Evolutionary conservation across 2,113 vertebrate genomes (phyloP).

Genomic region (Calidris pugnax): DNA sequence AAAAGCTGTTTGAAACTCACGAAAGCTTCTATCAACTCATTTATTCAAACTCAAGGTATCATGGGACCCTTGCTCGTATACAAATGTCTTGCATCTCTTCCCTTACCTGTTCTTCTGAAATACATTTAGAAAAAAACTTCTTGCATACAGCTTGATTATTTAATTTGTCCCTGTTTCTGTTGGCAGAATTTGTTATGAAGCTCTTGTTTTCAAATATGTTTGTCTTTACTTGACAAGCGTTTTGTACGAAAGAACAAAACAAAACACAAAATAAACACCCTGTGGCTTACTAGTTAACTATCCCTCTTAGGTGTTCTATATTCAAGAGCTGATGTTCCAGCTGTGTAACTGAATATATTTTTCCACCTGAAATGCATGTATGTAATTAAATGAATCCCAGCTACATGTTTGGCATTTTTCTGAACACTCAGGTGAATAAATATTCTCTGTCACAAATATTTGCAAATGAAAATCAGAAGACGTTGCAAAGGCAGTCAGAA

Average conservation of each 20-base stretch:
- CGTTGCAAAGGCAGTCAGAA: background rate
- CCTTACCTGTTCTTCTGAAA: too few species aligned
- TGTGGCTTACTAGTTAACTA: background rate
- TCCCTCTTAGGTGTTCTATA: background rate
- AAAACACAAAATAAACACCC: background rate
- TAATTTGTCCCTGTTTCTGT: background rate
- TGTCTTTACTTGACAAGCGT: background rate
- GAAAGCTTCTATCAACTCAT: background rate
- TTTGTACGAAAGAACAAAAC: background rate
- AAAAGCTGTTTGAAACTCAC: slow-evolving; percentile 50
- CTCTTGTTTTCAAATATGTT: background rate
- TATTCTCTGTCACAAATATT: background rate
- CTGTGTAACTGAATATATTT: background rate
- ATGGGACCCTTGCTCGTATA: slow-evolving; percentile 24
- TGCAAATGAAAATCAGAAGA: background rate
- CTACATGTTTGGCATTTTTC: background rate
- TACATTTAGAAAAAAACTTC: background rate
- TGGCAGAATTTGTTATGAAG: background rate
- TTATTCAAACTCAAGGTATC: slow-evolving; percentile 32
- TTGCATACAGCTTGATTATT: background rate
- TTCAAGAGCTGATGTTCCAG: background rate
- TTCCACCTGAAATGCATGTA: background rate
- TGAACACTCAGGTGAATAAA: background rate
- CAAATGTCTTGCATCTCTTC: slow-evolving; percentile 55
- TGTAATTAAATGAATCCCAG: background rate